These are phyloP conservation scores for Lamprotornis superbus DNA, from an alignment of 2,113 vertebrate genomes.

Conservation along the genomic window DNA sequence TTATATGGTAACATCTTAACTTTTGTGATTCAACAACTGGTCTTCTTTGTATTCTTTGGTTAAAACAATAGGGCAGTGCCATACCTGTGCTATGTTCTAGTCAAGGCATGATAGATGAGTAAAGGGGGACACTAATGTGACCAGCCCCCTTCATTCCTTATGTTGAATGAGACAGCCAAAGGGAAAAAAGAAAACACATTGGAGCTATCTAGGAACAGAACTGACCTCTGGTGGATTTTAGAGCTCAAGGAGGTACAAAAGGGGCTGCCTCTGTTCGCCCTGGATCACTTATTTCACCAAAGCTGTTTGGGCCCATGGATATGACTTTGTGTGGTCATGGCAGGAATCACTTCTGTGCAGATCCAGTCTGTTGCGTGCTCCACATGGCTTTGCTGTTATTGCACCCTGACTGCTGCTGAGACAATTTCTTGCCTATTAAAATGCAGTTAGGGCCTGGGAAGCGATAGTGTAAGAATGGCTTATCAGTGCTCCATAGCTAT, in stretches of 20 bases:
- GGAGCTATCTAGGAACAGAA: not conserved
- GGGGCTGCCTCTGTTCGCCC: not conserved
- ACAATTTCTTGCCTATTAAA: conserved; percentile 71
- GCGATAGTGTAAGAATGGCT: conserved; percentile 33
- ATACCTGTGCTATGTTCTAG: not conserved
- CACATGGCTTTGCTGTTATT: conserved; percentile 44
- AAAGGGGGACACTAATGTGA: not conserved
- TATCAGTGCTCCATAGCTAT: conserved; percentile 57
- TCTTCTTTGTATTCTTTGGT: not conserved
- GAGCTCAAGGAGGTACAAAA: not conserved
- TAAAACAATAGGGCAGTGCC: not conserved
- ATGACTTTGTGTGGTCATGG: not conserved
- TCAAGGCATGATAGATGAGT: not conserved
- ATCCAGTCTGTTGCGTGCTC: not conserved
- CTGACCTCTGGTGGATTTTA: not conserved
- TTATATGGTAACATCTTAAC: not conserved
- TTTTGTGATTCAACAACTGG: not conserved
- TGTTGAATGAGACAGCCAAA: not conserved
- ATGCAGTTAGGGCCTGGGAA: conserved; percentile 47
- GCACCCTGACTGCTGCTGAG: conserved; percentile 59
- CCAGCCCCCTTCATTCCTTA: not conserved
- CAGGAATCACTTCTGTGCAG: not conserved
- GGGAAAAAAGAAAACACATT: not conserved
- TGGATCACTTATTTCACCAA: not conserved
- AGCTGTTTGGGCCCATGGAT: not conserved